Evolutionary conservation across 92 coral and sea anemone species (phyloP).

Genomic region (Chrysogorgia sp.): DNA sequence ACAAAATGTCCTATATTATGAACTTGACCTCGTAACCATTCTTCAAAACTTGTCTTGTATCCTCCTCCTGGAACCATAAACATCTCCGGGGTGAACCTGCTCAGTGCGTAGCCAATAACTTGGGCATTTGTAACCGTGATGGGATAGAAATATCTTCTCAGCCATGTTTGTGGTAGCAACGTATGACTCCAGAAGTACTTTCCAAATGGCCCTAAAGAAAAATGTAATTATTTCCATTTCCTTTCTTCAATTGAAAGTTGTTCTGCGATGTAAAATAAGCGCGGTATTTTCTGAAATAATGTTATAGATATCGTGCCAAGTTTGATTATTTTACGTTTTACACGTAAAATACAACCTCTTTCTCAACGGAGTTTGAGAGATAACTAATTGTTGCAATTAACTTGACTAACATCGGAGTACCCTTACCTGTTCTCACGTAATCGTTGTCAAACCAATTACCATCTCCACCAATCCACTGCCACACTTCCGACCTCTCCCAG

Average conservation of each 20-base stretch:
- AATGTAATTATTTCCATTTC: too few relatives aligned
- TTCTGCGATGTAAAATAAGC: too few relatives aligned
- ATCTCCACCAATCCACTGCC: conserved; percentile 24
- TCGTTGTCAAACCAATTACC: conserved; percentile 22
- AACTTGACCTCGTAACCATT: conserved; percentile 13
- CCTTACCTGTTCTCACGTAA: not conserved
- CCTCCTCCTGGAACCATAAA: conserved; percentile 5
- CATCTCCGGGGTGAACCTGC: not conserved
- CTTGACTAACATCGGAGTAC: not conserved
- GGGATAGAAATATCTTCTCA: conserved; percentile 12
- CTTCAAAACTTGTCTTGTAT: conserved; percentile 12
- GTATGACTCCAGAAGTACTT: conserved; percentile 7
- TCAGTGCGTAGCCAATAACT: conserved; percentile 20
- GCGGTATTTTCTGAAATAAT: too few relatives aligned
- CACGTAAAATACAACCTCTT: too few relatives aligned
- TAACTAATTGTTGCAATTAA: not conserved
- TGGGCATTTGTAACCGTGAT: not conserved
- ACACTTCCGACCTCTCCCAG: conserved; percentile 12
- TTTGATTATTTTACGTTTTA: too few relatives aligned
- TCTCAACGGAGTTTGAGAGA: too few relatives aligned
- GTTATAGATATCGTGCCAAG: too few relatives aligned
- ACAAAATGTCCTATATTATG: conserved; percentile 10
- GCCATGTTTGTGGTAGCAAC: conserved; percentile 17
- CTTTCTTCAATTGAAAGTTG: too few relatives aligned
- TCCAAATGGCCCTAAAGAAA: conserved; percentile 11